phyloP scores from a whole-genome alignment of 2,888 invertebrate genomes.

The Rotaria sp. region DNA sequence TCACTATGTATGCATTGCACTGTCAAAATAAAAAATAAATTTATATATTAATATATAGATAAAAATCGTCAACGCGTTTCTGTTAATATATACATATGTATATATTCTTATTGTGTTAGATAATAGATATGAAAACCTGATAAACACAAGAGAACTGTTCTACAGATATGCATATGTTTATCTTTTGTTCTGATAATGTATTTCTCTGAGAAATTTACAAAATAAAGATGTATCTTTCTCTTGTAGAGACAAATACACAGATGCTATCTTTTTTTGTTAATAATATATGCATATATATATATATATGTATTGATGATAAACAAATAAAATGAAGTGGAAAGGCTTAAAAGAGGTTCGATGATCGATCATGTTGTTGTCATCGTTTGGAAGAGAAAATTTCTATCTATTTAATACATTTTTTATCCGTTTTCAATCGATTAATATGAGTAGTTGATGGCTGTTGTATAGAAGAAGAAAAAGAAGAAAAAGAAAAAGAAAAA shows the following conservation, averaged over 20 bases:
- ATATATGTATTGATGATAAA: background rate
- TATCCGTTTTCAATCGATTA: background rate
- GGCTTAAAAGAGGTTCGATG: background rate
- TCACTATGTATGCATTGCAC: background rate
- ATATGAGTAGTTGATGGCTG: background rate
- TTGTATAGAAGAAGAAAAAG: background rate
- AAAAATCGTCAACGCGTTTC: background rate
- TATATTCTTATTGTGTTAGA: background rate
- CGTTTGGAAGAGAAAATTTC: background rate
- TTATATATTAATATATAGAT: background rate
- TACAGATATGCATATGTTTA: background rate
- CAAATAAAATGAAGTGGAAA: background rate
- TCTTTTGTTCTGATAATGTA: background rate
- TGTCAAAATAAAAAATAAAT: constrained; percentile 15
- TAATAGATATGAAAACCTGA: background rate
- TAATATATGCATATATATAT: background rate
- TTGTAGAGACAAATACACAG: background rate
- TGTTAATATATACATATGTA: background rate
- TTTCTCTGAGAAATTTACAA: background rate
- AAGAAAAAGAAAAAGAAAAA: no score
- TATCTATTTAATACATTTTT: background rate
- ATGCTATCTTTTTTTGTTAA: background rate
- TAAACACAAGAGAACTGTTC: background rate
- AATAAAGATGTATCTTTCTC: background rate
- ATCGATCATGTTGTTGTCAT: background rate